Evolutionary conservation across 2,888 invertebrate species (phyloP).

Genomic region (Epiblema foenella): DNA sequence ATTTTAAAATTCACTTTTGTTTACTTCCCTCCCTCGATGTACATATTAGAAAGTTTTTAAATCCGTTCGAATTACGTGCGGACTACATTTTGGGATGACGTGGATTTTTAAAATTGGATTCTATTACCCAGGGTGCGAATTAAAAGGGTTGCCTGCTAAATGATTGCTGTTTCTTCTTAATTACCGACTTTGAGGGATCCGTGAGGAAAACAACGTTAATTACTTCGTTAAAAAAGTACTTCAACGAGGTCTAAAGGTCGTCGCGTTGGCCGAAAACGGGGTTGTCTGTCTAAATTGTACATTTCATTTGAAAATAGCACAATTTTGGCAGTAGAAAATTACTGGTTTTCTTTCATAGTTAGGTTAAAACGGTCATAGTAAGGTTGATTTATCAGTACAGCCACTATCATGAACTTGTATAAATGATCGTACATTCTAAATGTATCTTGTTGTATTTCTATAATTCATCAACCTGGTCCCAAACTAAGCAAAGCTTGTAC

Average conservation of each 20-base stretch:
- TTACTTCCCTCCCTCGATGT: slow-evolving; percentile 63
- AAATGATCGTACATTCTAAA: too few species aligned
- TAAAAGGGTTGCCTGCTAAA: slow-evolving; percentile 51
- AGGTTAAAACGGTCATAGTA: too few species aligned
- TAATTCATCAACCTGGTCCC: too few species aligned
- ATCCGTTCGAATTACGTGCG: slow-evolving; percentile 67
- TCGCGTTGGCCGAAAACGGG: slow-evolving; percentile 13
- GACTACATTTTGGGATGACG: slow-evolving; percentile 56
- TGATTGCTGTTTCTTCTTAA: slow-evolving; percentile 47
- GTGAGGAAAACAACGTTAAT: slow-evolving; percentile 35
- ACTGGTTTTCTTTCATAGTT: too few species aligned
- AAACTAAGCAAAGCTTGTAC: too few species aligned
- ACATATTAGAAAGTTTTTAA: slow-evolving; percentile 68
- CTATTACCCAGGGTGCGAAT: slow-evolving; percentile 57
- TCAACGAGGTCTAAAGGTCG: slow-evolving; percentile 2
- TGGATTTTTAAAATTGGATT: slow-evolving; percentile 56
- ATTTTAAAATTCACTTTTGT: slow-evolving; percentile 57
- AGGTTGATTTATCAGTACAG: too few species aligned
- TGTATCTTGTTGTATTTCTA: too few species aligned
- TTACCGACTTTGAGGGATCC: slow-evolving; percentile 31
- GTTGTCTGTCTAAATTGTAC: background rate
- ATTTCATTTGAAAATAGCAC: background rate
- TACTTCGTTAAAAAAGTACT: slow-evolving; percentile 33
- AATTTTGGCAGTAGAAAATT: background rate
- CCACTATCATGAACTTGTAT: too few species aligned